Conservation (phyloP, 2,113 vertebrate species). For the Callochromis pleurospilus region DNA sequence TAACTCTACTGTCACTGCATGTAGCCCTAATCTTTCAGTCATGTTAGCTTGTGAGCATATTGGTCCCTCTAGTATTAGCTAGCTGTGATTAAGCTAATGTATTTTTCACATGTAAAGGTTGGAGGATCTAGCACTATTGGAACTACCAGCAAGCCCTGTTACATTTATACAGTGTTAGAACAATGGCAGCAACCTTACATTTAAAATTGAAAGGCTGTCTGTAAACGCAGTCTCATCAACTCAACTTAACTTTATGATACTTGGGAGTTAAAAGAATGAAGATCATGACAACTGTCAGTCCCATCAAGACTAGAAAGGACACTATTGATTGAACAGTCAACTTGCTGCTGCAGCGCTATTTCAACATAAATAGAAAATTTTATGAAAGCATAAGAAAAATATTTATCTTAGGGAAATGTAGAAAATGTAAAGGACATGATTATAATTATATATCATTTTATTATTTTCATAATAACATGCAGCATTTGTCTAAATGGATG, state of each 20-base stretch:
- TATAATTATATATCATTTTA: background rate
- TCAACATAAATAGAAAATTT: background rate
- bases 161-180: background rate
- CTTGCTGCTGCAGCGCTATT: fast-evolving
- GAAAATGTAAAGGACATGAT: background rate
- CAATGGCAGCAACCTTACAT: fast-evolving
- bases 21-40: background rate
- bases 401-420: background rate
- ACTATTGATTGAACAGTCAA: background rate
- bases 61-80: background rate
- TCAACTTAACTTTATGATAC: background rate
- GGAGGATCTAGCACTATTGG: background rate
- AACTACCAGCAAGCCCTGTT: background rate
- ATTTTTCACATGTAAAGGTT: background rate
- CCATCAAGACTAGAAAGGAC: background rate
- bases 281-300: background rate
- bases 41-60: background rate
- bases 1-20: background rate
- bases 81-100: background rate
- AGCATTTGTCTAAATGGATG: background rate
- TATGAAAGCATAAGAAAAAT: background rate
- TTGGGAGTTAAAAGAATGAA: background rate
- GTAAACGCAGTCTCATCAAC: background rate
- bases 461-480: background rate
- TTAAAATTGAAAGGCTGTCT: background rate